A percentile compares a stretch with the other conserved stretches of the same genome.
Conservation (phyloP, 2,888 invertebrate species). For the Campaea margaritaria region DNA sequence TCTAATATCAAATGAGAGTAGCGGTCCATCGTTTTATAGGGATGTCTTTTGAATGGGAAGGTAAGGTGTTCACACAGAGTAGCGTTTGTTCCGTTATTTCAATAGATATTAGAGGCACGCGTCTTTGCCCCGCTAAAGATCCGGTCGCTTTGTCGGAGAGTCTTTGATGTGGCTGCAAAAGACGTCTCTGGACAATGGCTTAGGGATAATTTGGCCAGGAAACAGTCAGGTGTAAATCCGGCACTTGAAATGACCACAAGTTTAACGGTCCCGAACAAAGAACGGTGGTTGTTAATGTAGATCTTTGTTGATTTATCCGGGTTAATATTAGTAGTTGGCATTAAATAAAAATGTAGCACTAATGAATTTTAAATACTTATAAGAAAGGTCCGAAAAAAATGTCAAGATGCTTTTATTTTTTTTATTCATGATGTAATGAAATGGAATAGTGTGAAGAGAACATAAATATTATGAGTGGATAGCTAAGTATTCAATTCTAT, state of each 20-base stretch:
- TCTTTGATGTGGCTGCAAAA: conserved; percentile 81
- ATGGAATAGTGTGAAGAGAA: conserved; percentile 31
- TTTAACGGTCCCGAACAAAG: conserved; percentile 42
- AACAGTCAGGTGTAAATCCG: conserved; percentile 73
- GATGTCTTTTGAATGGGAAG: conserved; percentile 63
- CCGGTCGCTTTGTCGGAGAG: conserved; percentile 69
- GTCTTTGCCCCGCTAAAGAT: conserved; percentile 65
- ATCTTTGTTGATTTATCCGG: neutral
- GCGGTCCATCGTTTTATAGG: conserved; percentile 77
- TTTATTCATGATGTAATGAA: conserved; percentile 3
- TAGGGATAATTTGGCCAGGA: conserved; percentile 64
- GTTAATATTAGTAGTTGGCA: neutral
- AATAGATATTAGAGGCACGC: conserved; percentile 84
- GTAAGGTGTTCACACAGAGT: conserved; percentile 78
- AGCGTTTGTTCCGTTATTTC: conserved; percentile 78
- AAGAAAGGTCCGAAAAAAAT: too few relatives aligned
- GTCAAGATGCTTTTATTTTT: neutral
- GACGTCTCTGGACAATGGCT: conserved; percentile 66
- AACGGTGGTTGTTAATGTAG: neutral
- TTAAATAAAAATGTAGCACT: neutral
- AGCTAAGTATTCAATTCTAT: conserved; percentile 49
- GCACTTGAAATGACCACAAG: conserved; percentile 58
- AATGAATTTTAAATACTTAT: neutral
- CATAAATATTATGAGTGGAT: conserved; percentile 44
- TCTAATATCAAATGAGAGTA: conserved; percentile 65